These are phyloP conservation scores for Papilio polyxenes DNA, from an alignment of 1,140 invertebrate genomes.

Conservation along the genomic window DNA sequence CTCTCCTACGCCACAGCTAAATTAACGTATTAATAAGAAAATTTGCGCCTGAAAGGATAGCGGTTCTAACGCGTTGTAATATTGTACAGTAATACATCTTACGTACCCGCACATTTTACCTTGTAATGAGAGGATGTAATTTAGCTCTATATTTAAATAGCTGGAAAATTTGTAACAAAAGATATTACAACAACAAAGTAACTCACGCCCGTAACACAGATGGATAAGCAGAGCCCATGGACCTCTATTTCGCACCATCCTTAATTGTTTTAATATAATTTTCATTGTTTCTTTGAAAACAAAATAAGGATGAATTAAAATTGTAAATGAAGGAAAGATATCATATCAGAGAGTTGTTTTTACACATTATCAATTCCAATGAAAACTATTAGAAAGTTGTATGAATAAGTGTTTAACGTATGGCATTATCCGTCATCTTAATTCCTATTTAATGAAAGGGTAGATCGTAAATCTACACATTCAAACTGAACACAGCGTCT, in stretches of 20 bases:
- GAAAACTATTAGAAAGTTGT: conserved; percentile 64
- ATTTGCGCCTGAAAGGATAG: conserved; percentile 40
- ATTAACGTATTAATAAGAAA: conserved; percentile 61
- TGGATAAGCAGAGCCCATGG: too few species aligned
- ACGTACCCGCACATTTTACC: not conserved
- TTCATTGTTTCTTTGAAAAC: not conserved
- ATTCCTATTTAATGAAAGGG: conserved; percentile 80
- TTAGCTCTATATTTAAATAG: not conserved
- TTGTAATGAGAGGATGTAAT: not conserved
- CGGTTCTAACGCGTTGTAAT: conserved; percentile 11
- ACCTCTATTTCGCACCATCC: too few species aligned
- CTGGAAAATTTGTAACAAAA: not conserved
- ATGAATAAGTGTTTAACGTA: conserved; percentile 70
- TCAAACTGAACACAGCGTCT: conserved; percentile 73
- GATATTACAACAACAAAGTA: not conserved
- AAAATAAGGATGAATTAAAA: not conserved
- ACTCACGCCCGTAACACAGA: too few species aligned
- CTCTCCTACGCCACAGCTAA: conserved; percentile 55
- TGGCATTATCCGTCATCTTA: conserved; percentile 73
- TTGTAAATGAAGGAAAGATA: conserved; percentile 13
- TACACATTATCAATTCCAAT: conserved; percentile 53
- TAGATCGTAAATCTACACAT: conserved; percentile 78
- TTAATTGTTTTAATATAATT: not conserved
- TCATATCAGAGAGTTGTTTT: not conserved
- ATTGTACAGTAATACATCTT: not conserved